A percentile compares a stretch with the other conserved stretches of the same genome.
Evolutionary conservation across 2,113 vertebrate genomes (phyloP).

Genomic region (Podilymbus podiceps): DNA sequence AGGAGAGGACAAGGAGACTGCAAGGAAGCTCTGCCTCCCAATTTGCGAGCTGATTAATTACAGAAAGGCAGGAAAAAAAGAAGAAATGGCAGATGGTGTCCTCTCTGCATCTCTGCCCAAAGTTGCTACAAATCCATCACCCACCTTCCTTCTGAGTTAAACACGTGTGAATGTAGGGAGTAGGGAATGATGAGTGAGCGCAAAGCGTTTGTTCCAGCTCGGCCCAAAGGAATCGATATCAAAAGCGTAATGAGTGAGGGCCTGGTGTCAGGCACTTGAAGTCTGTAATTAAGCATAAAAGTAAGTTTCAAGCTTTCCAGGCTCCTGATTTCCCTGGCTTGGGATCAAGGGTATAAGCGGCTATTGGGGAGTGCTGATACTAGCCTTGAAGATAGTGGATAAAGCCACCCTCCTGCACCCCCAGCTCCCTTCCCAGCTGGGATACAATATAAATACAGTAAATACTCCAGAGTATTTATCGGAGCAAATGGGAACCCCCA

Average conservation of each 20-base stretch:
- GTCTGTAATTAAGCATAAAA: neutral
- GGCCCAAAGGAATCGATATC: neutral
- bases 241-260: neutral
- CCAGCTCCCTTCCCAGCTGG: neutral
- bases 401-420: neutral
- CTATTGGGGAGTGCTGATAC: neutral
- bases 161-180: neutral
- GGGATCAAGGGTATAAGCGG: neutral
- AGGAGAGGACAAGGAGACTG: neutral
- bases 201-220: neutral
- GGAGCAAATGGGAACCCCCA: neutral
- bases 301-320: neutral
- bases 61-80: neutral
- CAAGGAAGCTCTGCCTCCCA: neutral
- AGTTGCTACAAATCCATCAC: slow-evolving; percentile 30
- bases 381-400: neutral
- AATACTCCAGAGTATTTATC: neutral
- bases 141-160: neutral
- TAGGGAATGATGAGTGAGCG: neutral
- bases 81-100: slow-evolving; percentile 31
- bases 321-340: neutral
- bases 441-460: neutral
- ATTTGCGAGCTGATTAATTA: neutral
- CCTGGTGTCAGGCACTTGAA: neutral
- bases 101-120: slow-evolving; percentile 2